Conservation (phyloP, 1,140 invertebrate species). For the Charaxes varanes region DNA sequence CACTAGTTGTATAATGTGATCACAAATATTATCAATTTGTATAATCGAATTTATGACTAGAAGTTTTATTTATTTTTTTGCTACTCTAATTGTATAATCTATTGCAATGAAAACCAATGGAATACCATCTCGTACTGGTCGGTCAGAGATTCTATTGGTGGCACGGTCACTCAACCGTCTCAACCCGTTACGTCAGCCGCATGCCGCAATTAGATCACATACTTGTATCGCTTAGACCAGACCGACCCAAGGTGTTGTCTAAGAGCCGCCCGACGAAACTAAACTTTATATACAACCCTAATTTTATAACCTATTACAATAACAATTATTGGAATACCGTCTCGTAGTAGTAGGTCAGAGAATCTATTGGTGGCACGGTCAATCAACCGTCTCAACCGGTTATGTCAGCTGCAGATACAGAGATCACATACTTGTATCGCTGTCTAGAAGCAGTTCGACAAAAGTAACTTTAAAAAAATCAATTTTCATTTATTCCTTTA, state of each 20-base stretch:
- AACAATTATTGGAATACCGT: conserved; percentile 3
- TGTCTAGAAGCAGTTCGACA: not conserved
- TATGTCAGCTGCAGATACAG: conserved; percentile 62
- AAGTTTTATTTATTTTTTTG: no score
- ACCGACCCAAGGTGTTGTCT: conserved; percentile 30
- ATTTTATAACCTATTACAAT: no score
- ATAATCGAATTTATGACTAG: no score
- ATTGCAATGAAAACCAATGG: conserved; percentile 5
- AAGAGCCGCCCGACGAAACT: not conserved
- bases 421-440: conserved; percentile 54
- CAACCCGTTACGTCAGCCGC: conserved; percentile 58
- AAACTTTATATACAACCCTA: no score
- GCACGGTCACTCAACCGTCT: conserved; percentile 54
- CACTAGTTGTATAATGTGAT: no score
- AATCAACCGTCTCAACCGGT: conserved; percentile 52
- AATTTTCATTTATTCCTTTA: no score
- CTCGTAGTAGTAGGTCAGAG: conserved; percentile 9
- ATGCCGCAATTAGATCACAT: conserved; percentile 64
- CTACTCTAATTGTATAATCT: no score
- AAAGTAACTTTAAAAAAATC: no score
- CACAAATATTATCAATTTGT: no score
- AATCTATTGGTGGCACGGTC: conserved; percentile 47
- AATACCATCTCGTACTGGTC: conserved; percentile 7
- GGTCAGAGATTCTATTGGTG: conserved; percentile 33
- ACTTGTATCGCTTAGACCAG: conserved; percentile 48